Evolutionary conservation across 2,113 vertebrate species (phyloP), one percentile per base, ranked within the genome.

Genomic region (Grantiella picta): DNA sequence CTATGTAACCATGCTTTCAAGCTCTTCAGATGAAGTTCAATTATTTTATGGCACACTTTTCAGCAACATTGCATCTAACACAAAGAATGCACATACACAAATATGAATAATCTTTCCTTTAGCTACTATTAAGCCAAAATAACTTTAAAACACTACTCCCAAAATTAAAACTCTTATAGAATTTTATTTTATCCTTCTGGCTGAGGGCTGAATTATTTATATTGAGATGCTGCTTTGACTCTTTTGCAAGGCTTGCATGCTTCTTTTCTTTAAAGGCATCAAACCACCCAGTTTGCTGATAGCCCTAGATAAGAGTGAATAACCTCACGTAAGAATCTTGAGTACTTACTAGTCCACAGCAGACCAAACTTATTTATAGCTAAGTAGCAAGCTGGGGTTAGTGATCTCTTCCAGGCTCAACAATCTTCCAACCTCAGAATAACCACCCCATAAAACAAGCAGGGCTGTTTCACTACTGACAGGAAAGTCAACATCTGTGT

Each of bases 401-500:
- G 85, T 81, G 92, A 97, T 92, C 94, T 96, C 88, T 95, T 93
- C 85, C 92, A 96, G 90, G 87, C 92, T 95, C 92, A 92, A 95
- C 91, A 72, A 90, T 86, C 94, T 92, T 94, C 71, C 93, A 94
- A n/a, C 82, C 93, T 97, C 90, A 96, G 95, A 96, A 94, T 95
- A 96, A 96, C 90, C 94, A 95, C 44, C 63, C 85, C 76, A 86
- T 96, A 96, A 94, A 95, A 63, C 85, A 96, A 71, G 76, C 85
- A 40, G 28, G 71, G 60, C 63, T 93, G 4, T 90, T 96, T 88
- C 91, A 85, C 91, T 88, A 50, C 82, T 86, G 90, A 95, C 92
- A 95, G 82, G 33, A 95, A 91, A 96, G 87, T 94, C 96, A 96
- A 95, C 96, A 95, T 93, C 81, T 93, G 90, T 95, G 92, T 94